Evolutionary conservation across 1,140 invertebrate species (phyloP).

Genomic region (Aphelenchoides avenae): DNA sequence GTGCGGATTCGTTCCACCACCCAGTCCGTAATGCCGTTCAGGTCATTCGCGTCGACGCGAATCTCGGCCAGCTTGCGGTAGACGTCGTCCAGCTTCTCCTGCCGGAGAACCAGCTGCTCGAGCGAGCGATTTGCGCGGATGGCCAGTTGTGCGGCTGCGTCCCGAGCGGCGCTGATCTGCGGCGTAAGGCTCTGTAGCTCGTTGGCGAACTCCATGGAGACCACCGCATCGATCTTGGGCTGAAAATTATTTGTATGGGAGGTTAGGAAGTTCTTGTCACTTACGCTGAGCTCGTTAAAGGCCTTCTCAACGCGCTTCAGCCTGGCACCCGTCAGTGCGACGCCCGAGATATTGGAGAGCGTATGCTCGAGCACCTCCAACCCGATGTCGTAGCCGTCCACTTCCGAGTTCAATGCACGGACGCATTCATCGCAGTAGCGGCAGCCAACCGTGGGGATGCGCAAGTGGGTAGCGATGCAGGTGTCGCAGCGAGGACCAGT

Average conservation of each 20-base stretch:
- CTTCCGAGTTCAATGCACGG: constrained; percentile 44
- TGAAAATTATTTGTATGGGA: constrained; percentile 20
- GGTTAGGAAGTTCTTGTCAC: constrained; percentile 2
- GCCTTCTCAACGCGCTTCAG: constrained; percentile 46
- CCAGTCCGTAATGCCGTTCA: constrained; percentile 34
- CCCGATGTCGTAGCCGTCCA: constrained; percentile 35
- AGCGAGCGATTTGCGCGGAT: constrained; percentile 33
- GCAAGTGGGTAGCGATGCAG: constrained; percentile 49
- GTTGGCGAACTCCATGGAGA: constrained; percentile 24
- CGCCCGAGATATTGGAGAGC: constrained; percentile 49
- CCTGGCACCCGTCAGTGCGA: constrained; percentile 53
- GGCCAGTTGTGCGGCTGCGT: constrained; percentile 21
- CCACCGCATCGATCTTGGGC: constrained; percentile 21
- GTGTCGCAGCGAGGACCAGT: constrained; percentile 56
- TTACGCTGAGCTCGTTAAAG: constrained; percentile 13
- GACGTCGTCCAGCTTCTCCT: constrained; percentile 33
- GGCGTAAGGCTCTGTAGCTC: constrained; percentile 21
- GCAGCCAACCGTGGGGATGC: constrained; percentile 53
- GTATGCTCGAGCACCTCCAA: constrained; percentile 24
- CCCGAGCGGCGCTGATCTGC: constrained; percentile 15
- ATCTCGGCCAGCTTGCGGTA: constrained; percentile 11
- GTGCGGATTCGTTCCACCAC: constrained; percentile 14
- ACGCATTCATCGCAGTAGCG: constrained; percentile 58
- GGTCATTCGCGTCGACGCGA: constrained; percentile 29
- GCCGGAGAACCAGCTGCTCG: constrained; percentile 32